Evolutionary conservation across 2,113 vertebrate genomes (phyloP).

Genomic region (Aythya baeri): DNA sequence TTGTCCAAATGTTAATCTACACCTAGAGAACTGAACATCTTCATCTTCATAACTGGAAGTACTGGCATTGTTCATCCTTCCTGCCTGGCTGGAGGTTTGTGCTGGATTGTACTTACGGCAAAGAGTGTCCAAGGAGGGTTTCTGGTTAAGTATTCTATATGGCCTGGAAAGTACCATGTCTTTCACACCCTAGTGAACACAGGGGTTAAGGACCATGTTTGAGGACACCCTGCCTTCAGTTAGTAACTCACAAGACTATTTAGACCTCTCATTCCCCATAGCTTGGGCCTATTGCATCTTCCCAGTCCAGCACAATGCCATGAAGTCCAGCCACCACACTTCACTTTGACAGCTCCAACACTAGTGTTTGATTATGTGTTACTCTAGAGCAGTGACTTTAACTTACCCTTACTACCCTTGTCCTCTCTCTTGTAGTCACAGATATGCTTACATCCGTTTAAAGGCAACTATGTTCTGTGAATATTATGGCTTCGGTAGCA

Average conservation of each 20-base stretch:
- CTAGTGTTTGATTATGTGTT: not conserved
- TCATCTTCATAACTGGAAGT: not conserved
- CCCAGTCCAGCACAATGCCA: not conserved
- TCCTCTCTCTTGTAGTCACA: not conserved
- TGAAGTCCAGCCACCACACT: not conserved
- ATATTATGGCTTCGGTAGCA: not conserved
- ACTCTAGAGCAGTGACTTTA: not conserved
- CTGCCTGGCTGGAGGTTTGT: not conserved
- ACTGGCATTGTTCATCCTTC: not conserved
- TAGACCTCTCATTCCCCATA: not conserved
- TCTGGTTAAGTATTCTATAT: not conserved
- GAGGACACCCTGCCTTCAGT: not conserved
- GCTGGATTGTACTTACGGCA: not conserved
- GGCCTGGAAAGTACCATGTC: fast-evolving
- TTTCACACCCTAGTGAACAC: not conserved
- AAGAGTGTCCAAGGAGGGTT: not conserved
- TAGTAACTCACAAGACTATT: not conserved
- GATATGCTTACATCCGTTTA: not conserved
- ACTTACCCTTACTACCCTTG: not conserved
- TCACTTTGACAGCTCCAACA: not conserved
- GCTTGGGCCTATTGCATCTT: not conserved
- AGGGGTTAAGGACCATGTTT: not conserved
- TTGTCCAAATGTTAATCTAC: not conserved
- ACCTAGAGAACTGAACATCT: not conserved
- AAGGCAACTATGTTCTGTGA: not conserved